Evolutionary conservation across 2,888 invertebrate genomes (phyloP).

Genomic region (Mycalesis mineus): DNA sequence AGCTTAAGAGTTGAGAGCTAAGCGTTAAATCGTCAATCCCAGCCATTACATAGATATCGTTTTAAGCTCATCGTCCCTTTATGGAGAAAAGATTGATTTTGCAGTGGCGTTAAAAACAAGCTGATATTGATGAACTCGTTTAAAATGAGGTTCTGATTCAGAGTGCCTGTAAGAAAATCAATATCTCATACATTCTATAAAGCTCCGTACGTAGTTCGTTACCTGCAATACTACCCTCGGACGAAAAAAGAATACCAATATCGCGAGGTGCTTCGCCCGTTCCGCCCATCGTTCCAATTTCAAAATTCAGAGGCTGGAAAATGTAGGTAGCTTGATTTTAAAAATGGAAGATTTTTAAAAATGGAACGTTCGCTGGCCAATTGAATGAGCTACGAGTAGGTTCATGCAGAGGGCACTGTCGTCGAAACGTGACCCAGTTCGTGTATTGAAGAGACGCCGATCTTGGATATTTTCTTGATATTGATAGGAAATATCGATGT

Average conservation of each 20-base stretch:
- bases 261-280: not conserved
- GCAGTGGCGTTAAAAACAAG: no score
- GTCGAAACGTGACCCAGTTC: conserved; percentile 16
- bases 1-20: no score
- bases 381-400: conserved; percentile 17
- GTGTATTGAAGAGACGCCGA: not conserved
- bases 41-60: no score
- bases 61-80: no score
- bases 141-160: no score
- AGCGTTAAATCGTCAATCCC: no score
- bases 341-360: conserved; percentile 32
- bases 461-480: not conserved
- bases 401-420: conserved; percentile 8
- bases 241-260: not conserved
- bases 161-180: no score
- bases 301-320: conserved; percentile 28
- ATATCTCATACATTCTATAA: not conserved
- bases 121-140: no score
- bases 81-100: no score
- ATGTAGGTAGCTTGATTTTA: conserved; percentile 25
- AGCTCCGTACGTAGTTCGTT: not conserved
- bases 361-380: conserved; percentile 29
- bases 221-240: not conserved
- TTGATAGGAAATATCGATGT: not conserved
- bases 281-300: conserved; percentile 26